Conservation (phyloP, 2,113 vertebrate genomes). For the Pedetes capensis region DNA sequence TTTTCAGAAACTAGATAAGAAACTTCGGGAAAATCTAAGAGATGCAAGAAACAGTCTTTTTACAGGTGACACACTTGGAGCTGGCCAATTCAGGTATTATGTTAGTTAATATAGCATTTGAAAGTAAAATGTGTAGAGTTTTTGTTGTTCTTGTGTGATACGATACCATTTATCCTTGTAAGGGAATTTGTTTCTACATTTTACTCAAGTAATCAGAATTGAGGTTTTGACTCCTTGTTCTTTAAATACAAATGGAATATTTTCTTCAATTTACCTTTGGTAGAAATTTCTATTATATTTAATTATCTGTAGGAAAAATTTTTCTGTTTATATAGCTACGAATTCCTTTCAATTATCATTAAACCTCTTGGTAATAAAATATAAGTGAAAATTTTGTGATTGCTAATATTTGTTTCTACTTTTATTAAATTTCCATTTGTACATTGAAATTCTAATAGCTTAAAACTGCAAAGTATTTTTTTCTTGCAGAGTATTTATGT, state of each 20-base stretch:
- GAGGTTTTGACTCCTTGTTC: slow-evolving; percentile 43
- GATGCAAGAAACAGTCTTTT: slow-evolving; percentile 99
- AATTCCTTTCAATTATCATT: slow-evolving; percentile 12
- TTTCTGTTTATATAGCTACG: slow-evolving; percentile 32
- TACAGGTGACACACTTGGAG: slow-evolving; percentile 93
- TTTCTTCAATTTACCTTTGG: background rate
- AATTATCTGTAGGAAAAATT: background rate
- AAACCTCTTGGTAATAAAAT: background rate
- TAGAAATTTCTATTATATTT: slow-evolving; percentile 30
- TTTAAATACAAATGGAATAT: slow-evolving; percentile 5
- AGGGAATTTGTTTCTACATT: slow-evolving; percentile 8
- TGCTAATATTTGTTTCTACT: background rate
- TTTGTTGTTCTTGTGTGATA: background rate
- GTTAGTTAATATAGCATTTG: slow-evolving; percentile 36
- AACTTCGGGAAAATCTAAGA: slow-evolving; percentile 96
- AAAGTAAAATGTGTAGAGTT: background rate
- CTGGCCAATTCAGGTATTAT: slow-evolving; percentile 95
- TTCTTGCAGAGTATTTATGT: background rate
- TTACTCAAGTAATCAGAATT: background rate
- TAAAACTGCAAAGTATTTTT: background rate
- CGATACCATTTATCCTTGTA: background rate
- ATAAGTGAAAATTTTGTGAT: background rate
- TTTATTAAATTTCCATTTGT: slow-evolving; percentile 35
- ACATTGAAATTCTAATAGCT: background rate
- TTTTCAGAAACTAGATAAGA: slow-evolving; percentile 97